Conservation (phyloP, 2,888 invertebrate genomes). For the Priocnemis perturbator region DNA sequence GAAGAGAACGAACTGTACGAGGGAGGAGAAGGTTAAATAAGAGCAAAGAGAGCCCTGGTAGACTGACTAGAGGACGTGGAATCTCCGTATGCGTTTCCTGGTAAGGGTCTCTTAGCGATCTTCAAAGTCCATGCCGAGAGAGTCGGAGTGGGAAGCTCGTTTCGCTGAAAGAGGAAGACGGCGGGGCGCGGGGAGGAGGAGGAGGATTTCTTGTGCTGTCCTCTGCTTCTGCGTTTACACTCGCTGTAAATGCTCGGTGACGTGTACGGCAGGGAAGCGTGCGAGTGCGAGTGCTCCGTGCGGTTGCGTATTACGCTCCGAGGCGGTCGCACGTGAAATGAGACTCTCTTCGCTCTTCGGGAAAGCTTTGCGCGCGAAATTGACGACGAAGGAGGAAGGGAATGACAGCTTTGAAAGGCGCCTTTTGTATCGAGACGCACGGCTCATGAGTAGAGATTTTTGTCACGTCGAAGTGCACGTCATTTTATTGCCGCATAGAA, state of each 20-base stretch:
- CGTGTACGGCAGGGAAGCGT: too few relatives aligned
- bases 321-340: too few relatives aligned
- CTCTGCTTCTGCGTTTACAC: background rate
- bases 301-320: too few relatives aligned
- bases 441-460: too few relatives aligned
- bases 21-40: conserved; percentile 19
- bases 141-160: conserved; percentile 33
- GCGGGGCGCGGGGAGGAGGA: background rate
- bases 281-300: too few relatives aligned
- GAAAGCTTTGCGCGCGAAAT: too few relatives aligned
- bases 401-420: background rate
- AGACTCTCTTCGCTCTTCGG: too few relatives aligned
- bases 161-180: conserved; percentile 42
- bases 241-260: background rate
- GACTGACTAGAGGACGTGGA: conserved; percentile 6
- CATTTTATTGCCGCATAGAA: too few relatives aligned
- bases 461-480: too few relatives aligned
- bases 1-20: background rate
- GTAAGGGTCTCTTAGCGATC: conserved; percentile 49
- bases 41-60: background rate
- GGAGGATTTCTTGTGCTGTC: conserved; percentile 9
- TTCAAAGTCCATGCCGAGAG: conserved; percentile 45
- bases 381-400: background rate
- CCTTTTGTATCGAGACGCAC: too few relatives aligned
- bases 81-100: conserved; percentile 49